Evolutionary conservation across 2,113 vertebrate genomes (phyloP).

Genomic region (Nipponia nippon): DNA sequence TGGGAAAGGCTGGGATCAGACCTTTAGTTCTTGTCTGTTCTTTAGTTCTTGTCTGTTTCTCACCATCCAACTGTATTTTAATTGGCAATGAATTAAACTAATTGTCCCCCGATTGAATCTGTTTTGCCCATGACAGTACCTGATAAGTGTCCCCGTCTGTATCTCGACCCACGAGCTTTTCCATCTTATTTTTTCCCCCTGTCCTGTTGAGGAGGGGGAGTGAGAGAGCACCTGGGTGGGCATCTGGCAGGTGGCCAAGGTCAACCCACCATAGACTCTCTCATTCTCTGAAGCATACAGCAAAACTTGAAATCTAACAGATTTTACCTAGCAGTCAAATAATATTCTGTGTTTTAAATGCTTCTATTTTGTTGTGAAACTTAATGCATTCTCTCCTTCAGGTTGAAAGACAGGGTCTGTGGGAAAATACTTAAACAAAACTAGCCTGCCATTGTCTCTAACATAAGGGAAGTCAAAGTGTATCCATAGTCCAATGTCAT

Average conservation of each 20-base stretch:
- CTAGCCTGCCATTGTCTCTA: neutral
- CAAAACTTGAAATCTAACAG: neutral
- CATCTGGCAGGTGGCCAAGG: neutral
- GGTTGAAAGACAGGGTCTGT: neutral
- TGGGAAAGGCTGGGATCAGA: fast-evolving
- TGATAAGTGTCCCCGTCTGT: neutral
- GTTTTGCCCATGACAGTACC: neutral
- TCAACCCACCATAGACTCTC: neutral
- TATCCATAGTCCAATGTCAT: neutral
- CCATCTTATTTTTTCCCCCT: neutral
- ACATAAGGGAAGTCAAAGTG: neutral
- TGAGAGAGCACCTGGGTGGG: neutral
- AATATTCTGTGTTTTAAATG: neutral
- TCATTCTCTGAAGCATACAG: neutral
- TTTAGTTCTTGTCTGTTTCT: neutral
- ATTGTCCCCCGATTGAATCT: neutral
- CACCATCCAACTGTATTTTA: neutral
- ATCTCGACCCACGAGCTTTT: fast-evolving
- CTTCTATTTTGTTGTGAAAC: neutral
- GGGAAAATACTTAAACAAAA: neutral
- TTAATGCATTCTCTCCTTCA: neutral
- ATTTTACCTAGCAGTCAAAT: neutral
- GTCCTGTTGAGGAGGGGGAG: neutral
- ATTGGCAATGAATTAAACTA: neutral
- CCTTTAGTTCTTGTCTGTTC: neutral